Percentiles rank a stretch among this genome's conserved stretches.
phyloP scores from a whole-genome alignment of 2,797 vertebrate genomes.

The Mionectes olivaceus region DNA sequence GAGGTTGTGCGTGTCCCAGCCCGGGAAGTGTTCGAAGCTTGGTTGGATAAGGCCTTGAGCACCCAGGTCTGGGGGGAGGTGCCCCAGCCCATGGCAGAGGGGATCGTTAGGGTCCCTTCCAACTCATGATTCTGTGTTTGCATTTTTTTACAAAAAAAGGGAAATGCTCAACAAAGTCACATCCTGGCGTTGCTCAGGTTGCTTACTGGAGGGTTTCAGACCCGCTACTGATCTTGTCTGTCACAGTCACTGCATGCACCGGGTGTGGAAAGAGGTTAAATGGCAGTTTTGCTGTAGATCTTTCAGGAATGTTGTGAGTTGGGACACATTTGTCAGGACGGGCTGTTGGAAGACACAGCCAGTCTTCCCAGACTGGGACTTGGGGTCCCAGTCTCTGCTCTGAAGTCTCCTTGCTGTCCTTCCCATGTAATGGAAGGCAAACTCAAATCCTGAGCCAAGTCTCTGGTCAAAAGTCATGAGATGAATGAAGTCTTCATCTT shows the following conservation, averaged over 20 bases:
- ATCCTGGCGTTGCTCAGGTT: background rate
- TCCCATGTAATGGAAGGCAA: background rate
- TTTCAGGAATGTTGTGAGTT: background rate
- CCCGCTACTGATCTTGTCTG: fast-evolving
- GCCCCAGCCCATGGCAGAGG: background rate
- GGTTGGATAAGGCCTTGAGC: background rate
- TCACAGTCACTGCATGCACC: fast-evolving
- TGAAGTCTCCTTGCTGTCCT: background rate
- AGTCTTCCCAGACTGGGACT: background rate
- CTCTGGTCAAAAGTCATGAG: background rate
- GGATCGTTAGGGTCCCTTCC: background rate
- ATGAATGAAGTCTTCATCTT: background rate
- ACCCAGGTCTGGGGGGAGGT: background rate
- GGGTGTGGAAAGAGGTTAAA: fast-evolving
- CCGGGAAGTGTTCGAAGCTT: background rate
- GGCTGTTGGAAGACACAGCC: fast-evolving
- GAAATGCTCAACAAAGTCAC: fast-evolving
- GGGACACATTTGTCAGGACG: background rate
- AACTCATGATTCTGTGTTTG: background rate
- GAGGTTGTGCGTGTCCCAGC: background rate
- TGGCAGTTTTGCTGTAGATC: background rate
- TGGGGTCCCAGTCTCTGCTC: background rate
- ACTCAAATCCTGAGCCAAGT: background rate
- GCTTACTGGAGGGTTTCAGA: background rate
- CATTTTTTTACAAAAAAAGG: fast-evolving